Conservation (phyloP, 2,113 vertebrate species). For the Seriola dumerili region DNA sequence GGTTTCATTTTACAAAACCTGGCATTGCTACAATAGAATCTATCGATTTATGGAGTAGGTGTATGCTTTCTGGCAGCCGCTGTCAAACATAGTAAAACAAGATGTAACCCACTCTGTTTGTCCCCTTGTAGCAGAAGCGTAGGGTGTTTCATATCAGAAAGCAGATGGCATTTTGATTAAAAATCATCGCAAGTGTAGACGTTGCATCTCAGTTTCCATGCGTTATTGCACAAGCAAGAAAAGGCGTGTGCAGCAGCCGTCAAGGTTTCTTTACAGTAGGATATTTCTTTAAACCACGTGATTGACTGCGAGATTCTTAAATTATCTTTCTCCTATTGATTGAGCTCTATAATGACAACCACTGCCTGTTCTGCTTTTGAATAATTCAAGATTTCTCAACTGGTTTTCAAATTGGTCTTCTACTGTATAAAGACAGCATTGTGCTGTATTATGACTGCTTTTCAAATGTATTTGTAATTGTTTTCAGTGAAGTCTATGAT, state of each 20-base stretch:
- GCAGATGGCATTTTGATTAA: background rate
- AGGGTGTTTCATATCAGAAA: background rate
- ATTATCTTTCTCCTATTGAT: background rate
- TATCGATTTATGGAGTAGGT: conserved; percentile 55
- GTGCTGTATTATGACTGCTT: background rate
- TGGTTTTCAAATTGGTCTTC: background rate
- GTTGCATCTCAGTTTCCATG: conserved; percentile 19
- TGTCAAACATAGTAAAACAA: conserved; percentile 63
- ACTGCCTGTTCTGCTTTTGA: background rate
- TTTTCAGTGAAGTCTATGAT: background rate
- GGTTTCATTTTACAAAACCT: conserved; percentile 3
- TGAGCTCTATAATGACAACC: background rate
- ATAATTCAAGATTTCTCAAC: background rate
- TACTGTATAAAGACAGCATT: background rate
- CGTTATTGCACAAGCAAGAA: conserved; percentile 11
- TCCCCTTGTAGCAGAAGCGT: background rate
- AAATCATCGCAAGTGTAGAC: background rate
- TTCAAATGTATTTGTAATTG: background rate
- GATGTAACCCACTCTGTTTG: conserved; percentile 28
- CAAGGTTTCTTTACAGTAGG: background rate
- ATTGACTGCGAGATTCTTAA: background rate
- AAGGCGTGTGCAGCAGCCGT: conserved; percentile 19
- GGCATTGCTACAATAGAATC: conserved; percentile 38
- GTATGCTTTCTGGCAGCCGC: conserved; percentile 41
- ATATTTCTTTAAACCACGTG: conserved; percentile 27